Conservation (phyloP, 2,797 vertebrate genomes). For the Trachurus trachurus region DNA sequence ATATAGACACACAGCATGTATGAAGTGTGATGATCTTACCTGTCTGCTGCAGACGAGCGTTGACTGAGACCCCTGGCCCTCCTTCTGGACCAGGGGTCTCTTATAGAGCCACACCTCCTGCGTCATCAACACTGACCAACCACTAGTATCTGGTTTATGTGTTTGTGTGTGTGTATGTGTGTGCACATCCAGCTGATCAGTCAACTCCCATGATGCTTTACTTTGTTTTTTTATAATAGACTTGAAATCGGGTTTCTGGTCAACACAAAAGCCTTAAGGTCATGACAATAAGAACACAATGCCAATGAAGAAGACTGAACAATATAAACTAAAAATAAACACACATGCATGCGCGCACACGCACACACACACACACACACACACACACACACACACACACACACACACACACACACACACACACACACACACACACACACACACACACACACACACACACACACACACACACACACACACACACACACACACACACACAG, state of each 20-base stretch:
- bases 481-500: no score
- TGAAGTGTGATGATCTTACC: constrained; percentile 51
- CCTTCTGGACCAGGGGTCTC: neutral
- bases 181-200: constrained; percentile 23
- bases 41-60: constrained; percentile 11
- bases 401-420: no score
- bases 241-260: constrained; percentile 37
- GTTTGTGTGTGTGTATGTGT: no score
- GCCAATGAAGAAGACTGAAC: constrained; percentile 21
- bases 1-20: neutral
- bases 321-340: constrained; percentile 35
- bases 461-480: neutral
- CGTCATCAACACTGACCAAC: constrained; percentile 61
- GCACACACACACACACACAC: no score
- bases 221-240: constrained; percentile 22
- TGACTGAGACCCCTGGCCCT: constrained; percentile 8
- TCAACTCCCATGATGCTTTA: constrained; percentile 24
- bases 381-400: no score
- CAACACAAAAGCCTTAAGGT: constrained; percentile 30
- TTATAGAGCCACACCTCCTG: constrained; percentile 49
- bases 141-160: constrained; percentile 15
- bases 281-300: constrained; percentile 24
- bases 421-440: no score
- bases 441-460: no score
- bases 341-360: no score